These are phyloP conservation scores for Leptura quadrifasciata DNA, from an alignment of 2,888 invertebrate genomes.

Conservation along the genomic window DNA sequence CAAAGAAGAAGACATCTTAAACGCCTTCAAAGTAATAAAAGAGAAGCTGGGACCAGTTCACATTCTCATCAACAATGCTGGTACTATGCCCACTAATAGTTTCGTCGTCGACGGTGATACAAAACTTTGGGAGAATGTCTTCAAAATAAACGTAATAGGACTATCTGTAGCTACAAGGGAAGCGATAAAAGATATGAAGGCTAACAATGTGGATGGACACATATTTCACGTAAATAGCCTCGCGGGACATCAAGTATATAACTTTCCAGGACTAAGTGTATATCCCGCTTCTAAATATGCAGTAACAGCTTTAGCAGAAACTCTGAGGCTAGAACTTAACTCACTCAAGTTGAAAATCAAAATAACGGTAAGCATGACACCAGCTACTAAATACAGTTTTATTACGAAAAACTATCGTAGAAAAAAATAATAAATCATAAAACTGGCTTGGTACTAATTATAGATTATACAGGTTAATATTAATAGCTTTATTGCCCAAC, in stretches of 20 bases:
- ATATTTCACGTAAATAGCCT: constrained; percentile 57
- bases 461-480: too few relatives aligned
- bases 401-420: too few relatives aligned
- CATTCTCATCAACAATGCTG: constrained; percentile 71
- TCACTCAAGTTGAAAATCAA: constrained; percentile 52
- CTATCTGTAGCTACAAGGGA: constrained; percentile 50
- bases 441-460: too few relatives aligned
- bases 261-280: constrained; percentile 47
- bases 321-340: constrained; percentile 52
- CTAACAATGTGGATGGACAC: constrained; percentile 52
- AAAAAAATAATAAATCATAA: too few relatives aligned
- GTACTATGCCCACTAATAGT: constrained; percentile 39
- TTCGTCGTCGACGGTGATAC: constrained; percentile 37
- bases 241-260: constrained; percentile 46
- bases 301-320: constrained; percentile 57
- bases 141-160: constrained; percentile 56
- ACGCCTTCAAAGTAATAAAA: constrained; percentile 66
- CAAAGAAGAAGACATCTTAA: constrained; percentile 65
- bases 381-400: too few relatives aligned
- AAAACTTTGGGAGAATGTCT: constrained; percentile 39
- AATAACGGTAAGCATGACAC: constrained; percentile 54
- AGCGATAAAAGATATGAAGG: constrained; percentile 53
- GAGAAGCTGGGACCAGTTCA: constrained; percentile 66
- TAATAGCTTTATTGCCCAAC: too few relatives aligned
- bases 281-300: constrained; percentile 57